Evolutionary conservation across 2,888 invertebrate genomes (phyloP).

Genomic region (Tholera decimalis): DNA sequence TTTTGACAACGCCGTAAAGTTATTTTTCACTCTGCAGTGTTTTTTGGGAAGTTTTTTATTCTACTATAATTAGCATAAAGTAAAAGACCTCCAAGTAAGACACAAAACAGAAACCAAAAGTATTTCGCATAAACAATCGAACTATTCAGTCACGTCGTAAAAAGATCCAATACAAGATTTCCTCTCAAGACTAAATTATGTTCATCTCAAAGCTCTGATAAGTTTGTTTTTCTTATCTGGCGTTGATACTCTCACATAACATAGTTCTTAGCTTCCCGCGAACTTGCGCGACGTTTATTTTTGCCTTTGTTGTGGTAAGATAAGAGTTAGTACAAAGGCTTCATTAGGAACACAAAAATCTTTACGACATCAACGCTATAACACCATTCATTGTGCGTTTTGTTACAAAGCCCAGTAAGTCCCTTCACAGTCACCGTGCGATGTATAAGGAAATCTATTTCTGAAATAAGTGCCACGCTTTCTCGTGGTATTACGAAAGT

Average conservation of each 20-base stretch:
- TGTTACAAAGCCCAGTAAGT: neutral
- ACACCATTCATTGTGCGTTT: slow-evolving; percentile 22
- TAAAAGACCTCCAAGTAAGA: neutral
- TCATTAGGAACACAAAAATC: slow-evolving; percentile 17
- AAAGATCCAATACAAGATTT: slow-evolving; percentile 44
- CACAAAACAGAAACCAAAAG: neutral
- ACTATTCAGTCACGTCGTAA: slow-evolving; percentile 29
- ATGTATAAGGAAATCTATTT: neutral
- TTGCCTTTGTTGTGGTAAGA: slow-evolving; percentile 61
- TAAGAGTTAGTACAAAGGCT: slow-evolving; percentile 49
- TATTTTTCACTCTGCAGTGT: no score
- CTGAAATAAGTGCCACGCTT: fast-evolving
- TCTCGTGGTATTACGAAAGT: slow-evolving; percentile 17
- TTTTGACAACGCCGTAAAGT: no score
- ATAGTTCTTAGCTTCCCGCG: slow-evolving; percentile 58
- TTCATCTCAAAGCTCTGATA: slow-evolving; percentile 55
- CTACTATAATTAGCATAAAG: no score
- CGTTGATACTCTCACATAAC: slow-evolving; percentile 56
- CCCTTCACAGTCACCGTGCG: neutral
- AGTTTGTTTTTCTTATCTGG: slow-evolving; percentile 63
- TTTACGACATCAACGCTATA: neutral
- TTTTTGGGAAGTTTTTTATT: no score
- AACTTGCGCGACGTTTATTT: slow-evolving; percentile 64
- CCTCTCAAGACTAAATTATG: slow-evolving; percentile 44
- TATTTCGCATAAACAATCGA: neutral